Conservation (phyloP, 2,797 vertebrate species). For the Rhyacichthys aspro region DNA sequence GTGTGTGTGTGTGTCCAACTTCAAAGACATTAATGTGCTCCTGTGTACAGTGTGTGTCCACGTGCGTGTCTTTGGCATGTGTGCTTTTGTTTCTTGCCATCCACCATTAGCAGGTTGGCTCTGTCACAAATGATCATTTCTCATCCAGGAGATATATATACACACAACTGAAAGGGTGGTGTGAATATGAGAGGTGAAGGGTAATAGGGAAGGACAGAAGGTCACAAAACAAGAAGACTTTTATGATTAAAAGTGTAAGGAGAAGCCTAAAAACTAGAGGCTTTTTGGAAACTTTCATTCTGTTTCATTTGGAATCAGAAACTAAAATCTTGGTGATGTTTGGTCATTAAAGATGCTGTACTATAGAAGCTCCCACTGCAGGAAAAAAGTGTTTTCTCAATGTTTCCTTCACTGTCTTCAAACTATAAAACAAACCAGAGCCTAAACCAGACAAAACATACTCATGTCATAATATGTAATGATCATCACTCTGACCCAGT, state of each 20-base stretch:
- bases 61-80: slow-evolving; percentile 55
- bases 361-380: no score
- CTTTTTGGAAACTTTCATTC: not conserved
- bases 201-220: slow-evolving; percentile 22
- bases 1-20: slow-evolving; percentile 39
- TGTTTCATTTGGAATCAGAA: not conserved
- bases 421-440: no score
- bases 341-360: no score
- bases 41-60: slow-evolving; percentile 15
- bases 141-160: slow-evolving; percentile 56
- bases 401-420: no score
- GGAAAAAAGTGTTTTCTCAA: no score
- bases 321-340: no score
- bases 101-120: slow-evolving; percentile 96
- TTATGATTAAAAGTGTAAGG: not conserved
- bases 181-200: slow-evolving; percentile 35
- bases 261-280: not conserved
- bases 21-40: slow-evolving; percentile 24
- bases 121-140: slow-evolving; percentile 91
- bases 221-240: not conserved
- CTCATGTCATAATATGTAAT: no score
- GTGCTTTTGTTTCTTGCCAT: slow-evolving; percentile 82
- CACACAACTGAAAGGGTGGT: not conserved
- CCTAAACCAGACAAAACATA: no score
- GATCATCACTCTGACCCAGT: no score